phyloP scores from a whole-genome alignment of 2,113 vertebrate species.

The Eurypyga helias region DNA sequence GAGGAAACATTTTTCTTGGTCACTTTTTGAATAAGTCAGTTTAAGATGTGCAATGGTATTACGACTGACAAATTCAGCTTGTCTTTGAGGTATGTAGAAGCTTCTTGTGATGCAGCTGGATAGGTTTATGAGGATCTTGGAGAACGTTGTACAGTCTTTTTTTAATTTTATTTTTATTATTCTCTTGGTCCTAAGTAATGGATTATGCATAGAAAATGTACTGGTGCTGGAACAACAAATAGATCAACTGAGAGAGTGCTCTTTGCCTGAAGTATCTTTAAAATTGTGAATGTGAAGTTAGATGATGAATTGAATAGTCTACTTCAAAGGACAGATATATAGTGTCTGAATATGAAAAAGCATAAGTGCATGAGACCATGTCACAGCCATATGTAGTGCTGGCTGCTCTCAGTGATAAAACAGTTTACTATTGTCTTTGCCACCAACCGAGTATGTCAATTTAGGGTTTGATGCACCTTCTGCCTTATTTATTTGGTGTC shows the following conservation, averaged over 20 bases:
- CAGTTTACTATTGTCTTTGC: slow-evolving; percentile 23
- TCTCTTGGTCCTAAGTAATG: slow-evolving; percentile 3
- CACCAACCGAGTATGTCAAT: background rate
- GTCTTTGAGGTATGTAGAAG: background rate
- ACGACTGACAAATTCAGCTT: background rate
- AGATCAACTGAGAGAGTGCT: slow-evolving; percentile 22
- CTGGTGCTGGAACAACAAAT: slow-evolving; percentile 3
- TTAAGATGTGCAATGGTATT: background rate
- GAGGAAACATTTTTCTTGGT: background rate
- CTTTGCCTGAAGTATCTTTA: slow-evolving; percentile 45
- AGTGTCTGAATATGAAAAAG: slow-evolving; percentile 62
- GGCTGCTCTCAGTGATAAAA: slow-evolving; percentile 40
- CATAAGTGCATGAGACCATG: background rate
- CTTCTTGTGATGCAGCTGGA: background rate
- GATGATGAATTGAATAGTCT: slow-evolving; percentile 59
- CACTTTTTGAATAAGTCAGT: background rate
- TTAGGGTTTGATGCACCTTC: background rate
- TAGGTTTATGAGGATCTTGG: background rate
- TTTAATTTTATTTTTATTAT: background rate
- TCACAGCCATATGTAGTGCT: background rate
- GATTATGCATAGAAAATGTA: slow-evolving; percentile 30
- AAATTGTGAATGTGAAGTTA: slow-evolving; percentile 21
- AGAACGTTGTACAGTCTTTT: background rate
- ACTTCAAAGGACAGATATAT: slow-evolving; percentile 51
- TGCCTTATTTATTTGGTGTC: background rate